Evolutionary conservation across 1,140 invertebrate species (phyloP), one percentile per base, ranked within the genome.

Genomic region (Camponotus pennsylvanicus): DNA sequence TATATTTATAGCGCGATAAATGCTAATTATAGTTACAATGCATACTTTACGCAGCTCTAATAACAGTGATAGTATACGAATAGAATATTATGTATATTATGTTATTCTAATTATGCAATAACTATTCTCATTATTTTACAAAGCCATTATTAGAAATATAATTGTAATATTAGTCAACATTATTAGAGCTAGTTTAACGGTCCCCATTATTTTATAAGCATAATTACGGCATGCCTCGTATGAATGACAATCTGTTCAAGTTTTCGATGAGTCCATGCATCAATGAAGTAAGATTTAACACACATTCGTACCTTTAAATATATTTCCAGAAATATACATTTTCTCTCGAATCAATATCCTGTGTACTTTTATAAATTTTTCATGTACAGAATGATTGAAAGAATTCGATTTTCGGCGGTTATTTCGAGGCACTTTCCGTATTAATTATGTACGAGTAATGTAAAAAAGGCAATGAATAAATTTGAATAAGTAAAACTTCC

Each of bases 381-480:
- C 32, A 34, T 27, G 32, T 45, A 64, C 1, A 5, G 18, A 27
- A 11, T 64, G 45, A 64, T 79, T 9, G 34, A 79, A 69, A 78
- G 52, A 69, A 52, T 40, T 7, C 13, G 32, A 69, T 55, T 69
- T 49, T 34, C 27, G 32, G 9, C 57, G 6, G 9, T 49, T n/a
- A 13, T 55, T 27, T 37, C 42, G 37, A 45, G 57, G 15, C 32
- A 34, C 32, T 27, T 4, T 8, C 32, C 8, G 21, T 78, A 88
- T 88, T 87, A 88, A 89, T 88, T 88, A 86, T 59, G 73, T 66
- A 37, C 55, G 42, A n/a, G 27, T 78, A 45, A 86, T 83, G 71
- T 32, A 69, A 71, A 86, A 82, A 86, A 82, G 66, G 76, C 59
- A 79, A 86, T 89, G 88, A 89, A 89, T 89, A 89, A 89, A 89